Base-by-base conservation (phyloP, 2,888 invertebrate genomes). In the Orthosia gothica region DNA sequence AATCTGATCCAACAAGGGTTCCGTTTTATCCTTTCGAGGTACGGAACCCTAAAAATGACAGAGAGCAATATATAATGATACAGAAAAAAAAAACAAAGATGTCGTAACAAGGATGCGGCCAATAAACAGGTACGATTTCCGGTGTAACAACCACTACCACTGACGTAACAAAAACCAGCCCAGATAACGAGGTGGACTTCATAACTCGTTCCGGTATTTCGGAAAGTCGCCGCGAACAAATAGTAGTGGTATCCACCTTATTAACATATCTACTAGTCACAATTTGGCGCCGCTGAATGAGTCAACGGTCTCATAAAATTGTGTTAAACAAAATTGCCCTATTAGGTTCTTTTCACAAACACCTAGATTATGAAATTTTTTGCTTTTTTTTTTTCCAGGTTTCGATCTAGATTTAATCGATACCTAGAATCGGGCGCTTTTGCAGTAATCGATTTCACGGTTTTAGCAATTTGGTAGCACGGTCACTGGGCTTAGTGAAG, bases 91-190 rank as follows among this genome's bases (percentile, higher is more conserved):
- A 85, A 76, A 70, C 79, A 87, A 87, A 92, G 89, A 89, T 89
- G 86, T 88, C 87, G 85, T 86, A 91, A 87, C 87, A 89, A 91
- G 93, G 92, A 92, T 92, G 92, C 89, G 88, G 88, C 83, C 87
- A 89, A 90, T 87, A 91, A 93, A 94, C 94, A 91, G 94, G 94
- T 94, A 92, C 88, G 89, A 91, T 92, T 93, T 95, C 95, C 95
- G 93, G 93, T 88, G 87, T 86, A 85, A 88, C 88, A 87, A 85
- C 89, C 88, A 81, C 87, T 85, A 85, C 88, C 84, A 87, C 76
- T 82, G 88, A 84, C 80, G 74, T 83, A 82, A 89, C 89, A 92
- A 92, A 91, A 92, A 92, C 91, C 87, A 81, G 90, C 71, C 85
- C 82, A 87, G 86, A 88, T 88, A 91, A 90, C 87, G 81, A 88